Evolutionary conservation across 2,113 vertebrate species (phyloP).

Genomic region (Myrmophylax atrothorax): DNA sequence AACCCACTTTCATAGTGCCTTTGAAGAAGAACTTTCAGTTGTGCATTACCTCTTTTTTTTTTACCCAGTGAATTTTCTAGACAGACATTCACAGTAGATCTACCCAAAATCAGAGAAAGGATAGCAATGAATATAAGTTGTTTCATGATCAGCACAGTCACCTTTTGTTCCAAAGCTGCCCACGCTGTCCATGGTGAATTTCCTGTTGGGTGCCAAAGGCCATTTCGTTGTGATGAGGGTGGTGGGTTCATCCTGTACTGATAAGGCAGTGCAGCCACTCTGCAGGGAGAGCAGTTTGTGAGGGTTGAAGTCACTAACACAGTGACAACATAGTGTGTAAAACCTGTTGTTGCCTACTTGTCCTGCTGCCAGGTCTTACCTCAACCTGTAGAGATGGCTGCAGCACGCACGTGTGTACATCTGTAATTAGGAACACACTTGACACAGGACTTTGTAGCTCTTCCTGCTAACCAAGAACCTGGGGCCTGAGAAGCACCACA

Average conservation of each 20-base stretch:
- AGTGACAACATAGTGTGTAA: background rate
- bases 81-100: background rate
- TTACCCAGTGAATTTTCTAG: background rate
- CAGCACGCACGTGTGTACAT: rapidly evolving
- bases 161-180: background rate
- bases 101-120: background rate
- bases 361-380: background rate
- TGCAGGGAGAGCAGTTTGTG: background rate
- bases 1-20: background rate
- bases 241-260: background rate
- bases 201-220: background rate
- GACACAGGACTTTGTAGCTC: background rate
- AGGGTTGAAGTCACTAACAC: background rate
- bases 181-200: background rate
- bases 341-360: background rate
- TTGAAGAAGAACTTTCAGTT: background rate
- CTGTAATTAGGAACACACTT: background rate
- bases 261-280: background rate
- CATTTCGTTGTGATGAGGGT: background rate
- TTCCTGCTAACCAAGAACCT: background rate
- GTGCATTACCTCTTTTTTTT: background rate
- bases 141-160: background rate
- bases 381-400: background rate
- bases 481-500: background rate
- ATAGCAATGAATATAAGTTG: background rate